Conservation (phyloP, 2,888 invertebrate genomes). For the Litoditis marina region DNA sequence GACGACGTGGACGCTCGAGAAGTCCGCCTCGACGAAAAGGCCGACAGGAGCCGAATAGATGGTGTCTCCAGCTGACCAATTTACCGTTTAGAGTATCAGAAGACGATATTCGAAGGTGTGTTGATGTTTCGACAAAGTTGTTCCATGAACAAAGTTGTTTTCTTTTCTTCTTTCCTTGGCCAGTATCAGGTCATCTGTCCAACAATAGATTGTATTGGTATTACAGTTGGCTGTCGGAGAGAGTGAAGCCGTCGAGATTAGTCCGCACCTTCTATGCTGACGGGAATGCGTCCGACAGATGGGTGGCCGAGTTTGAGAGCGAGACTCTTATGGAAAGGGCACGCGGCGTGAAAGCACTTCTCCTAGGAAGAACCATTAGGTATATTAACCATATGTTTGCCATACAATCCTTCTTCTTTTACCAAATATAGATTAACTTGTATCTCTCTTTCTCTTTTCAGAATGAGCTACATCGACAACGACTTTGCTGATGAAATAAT, state of each 20-base stretch:
- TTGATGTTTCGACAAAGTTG: no score
- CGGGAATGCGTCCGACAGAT: constrained; percentile 50
- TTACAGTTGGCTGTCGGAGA: constrained; percentile 34
- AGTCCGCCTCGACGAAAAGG: constrained; percentile 3
- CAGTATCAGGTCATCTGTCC: not conserved
- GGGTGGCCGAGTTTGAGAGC: constrained; percentile 52
- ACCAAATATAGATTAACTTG: no score
- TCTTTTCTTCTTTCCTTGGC: not conserved
- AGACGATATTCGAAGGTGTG: constrained; percentile 43
- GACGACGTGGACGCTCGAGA: not conserved
- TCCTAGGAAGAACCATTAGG: constrained; percentile 26
- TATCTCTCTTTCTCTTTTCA: constrained; percentile 1
- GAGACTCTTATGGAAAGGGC: constrained; percentile 28
- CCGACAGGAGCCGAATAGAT: constrained; percentile 33
- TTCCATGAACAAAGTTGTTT: not conserved
- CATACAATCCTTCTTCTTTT: not conserved
- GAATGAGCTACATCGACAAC: constrained; percentile 25
- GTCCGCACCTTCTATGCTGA: constrained; percentile 40
- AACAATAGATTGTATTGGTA: not conserved
- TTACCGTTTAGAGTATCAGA: constrained; percentile 48
- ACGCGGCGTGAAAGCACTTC: constrained; percentile 16
- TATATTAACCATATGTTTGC: constrained; percentile 1
- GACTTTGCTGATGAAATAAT: constrained; percentile 33
- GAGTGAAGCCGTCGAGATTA: constrained; percentile 33
- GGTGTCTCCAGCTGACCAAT: constrained; percentile 47